These are phyloP conservation scores for Bolinopsis microptera DNA, from an alignment of 37 sponge, comb jelly and placozoan species.

Conservation along the genomic window DNA sequence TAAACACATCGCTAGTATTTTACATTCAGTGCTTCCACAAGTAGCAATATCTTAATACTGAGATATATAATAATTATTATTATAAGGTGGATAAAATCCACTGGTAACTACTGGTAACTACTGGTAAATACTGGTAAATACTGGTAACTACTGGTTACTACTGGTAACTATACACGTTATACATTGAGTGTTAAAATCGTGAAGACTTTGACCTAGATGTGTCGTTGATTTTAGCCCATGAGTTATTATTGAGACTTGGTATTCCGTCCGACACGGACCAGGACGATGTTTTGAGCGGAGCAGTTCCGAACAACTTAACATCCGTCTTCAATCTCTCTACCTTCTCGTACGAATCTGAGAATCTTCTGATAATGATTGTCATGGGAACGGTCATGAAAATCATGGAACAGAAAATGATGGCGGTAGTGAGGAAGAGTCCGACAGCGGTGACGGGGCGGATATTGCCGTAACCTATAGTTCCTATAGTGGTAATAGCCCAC, in stretches of 20 bases:
- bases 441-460: constrained; percentile 7
- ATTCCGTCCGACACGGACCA: background rate
- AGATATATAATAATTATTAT: no score
- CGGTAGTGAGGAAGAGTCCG: background rate
- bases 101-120: no score
- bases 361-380: constrained; percentile 26
- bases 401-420: constrained; percentile 59
- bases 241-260: background rate
- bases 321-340: background rate
- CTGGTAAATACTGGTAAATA: no score
- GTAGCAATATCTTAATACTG: no score
- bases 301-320: constrained; percentile 12
- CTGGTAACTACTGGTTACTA: no score
- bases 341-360: constrained; percentile 23
- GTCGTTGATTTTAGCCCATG: background rate
- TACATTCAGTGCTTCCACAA: no score
- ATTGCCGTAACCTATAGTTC: constrained; percentile 49
- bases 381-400: constrained; percentile 58
- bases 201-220: background rate
- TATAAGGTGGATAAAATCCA: no score
- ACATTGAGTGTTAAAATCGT: background rate
- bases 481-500: constrained; percentile 53
- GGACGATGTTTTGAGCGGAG: background rate
- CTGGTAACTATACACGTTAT: no score
- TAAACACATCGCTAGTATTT: no score